Evolutionary conservation across 2,888 invertebrate genomes (phyloP).

Genomic region (Asteroscopus sphinx): DNA sequence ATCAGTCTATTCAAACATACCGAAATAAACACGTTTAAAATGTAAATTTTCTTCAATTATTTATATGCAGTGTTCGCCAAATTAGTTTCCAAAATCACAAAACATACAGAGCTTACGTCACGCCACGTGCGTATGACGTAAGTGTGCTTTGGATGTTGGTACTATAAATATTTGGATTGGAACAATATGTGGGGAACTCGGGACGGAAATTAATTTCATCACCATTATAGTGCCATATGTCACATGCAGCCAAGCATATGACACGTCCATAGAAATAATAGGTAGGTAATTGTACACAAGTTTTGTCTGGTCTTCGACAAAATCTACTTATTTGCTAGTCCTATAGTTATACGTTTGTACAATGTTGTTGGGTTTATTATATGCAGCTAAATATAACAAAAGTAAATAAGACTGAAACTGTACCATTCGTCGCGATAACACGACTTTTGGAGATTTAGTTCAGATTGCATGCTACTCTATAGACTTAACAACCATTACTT

Average conservation of each 20-base stretch:
- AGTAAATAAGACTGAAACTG: constrained; percentile 23
- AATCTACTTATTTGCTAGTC: background rate
- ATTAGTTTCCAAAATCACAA: constrained; percentile 13
- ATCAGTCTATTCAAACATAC: no score
- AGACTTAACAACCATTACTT: constrained; percentile 31
- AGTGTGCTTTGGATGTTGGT: constrained; percentile 13
- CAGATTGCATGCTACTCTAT: constrained; percentile 40
- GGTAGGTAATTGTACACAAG: background rate
- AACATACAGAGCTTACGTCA: constrained; percentile 41
- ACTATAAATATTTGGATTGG: constrained; percentile 15
- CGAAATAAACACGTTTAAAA: no score
- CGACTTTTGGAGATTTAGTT: constrained; percentile 39
- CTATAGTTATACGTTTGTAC: background rate
- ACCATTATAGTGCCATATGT: constrained; percentile 11
- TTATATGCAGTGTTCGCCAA: constrained; percentile 5
- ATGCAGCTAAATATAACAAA: constrained; percentile 3
- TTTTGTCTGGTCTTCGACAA: background rate
- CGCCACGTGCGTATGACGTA: constrained; percentile 35
- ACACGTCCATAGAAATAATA: background rate
- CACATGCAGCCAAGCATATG: background rate
- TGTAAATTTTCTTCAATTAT: constrained; percentile 3
- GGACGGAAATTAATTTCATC: constrained; percentile 19
- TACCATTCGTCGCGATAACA: constrained; percentile 27
- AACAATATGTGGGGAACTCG: constrained; percentile 8
- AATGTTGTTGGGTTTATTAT: background rate